phyloP scores from a whole-genome alignment of 2,113 vertebrate genomes.

The Rhinoderma darwinii region DNA sequence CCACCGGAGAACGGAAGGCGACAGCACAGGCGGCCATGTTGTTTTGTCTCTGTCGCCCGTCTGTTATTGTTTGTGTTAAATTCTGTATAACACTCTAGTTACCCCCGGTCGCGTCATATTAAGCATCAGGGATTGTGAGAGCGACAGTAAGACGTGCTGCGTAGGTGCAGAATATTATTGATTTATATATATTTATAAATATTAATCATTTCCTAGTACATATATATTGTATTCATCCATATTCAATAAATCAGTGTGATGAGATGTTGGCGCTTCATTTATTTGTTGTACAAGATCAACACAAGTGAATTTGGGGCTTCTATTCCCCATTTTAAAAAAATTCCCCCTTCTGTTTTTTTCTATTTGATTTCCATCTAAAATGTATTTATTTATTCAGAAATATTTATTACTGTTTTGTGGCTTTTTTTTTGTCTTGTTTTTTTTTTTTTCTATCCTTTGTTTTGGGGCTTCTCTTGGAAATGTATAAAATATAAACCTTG shows the following conservation, averaged over 20 bases:
- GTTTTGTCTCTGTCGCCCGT: not conserved
- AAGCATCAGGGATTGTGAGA: not conserved
- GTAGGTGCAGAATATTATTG: not conserved
- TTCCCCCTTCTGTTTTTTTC: no score
- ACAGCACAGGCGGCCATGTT: not conserved
- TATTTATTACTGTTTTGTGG: no score
- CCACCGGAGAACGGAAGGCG: not conserved
- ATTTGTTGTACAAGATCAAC: not conserved
- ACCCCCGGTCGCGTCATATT: not conserved
- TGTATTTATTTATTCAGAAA: no score
- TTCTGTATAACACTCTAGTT: not conserved
- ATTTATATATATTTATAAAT: conserved; percentile 12
- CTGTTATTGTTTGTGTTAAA: not conserved
- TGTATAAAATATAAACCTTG: no score
- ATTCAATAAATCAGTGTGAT: conserved; percentile 11
- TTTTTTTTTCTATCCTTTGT: no score
- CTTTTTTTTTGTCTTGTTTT: no score
- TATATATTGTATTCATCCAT: not conserved
- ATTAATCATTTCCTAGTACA: not conserved
- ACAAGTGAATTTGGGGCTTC: no score
- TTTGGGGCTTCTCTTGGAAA: no score
- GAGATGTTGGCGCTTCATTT: not conserved
- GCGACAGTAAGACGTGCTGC: not conserved
- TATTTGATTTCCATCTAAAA: no score
- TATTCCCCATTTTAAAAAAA: no score